These are phyloP conservation scores for Oryzias melastigma DNA, from an alignment of 2,113 vertebrate genomes.

Conservation along the genomic window DNA sequence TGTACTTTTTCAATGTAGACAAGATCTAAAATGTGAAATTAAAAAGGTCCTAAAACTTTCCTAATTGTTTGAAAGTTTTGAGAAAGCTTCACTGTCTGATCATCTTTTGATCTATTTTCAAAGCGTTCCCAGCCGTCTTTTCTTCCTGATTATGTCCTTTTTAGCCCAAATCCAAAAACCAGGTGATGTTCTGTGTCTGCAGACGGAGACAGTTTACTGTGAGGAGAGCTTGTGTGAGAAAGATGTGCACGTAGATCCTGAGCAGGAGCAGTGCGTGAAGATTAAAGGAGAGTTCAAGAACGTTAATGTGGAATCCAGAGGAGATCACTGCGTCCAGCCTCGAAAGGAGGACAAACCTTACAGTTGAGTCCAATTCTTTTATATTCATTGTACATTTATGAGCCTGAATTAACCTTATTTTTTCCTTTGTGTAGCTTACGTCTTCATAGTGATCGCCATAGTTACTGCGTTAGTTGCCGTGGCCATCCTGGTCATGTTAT, in stretches of 20 bases:
- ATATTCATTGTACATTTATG: neutral
- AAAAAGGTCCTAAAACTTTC: too few relatives aligned
- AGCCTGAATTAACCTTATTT: neutral
- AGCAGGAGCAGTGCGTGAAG: slow-evolving; percentile 34
- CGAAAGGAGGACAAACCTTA: rapidly evolving
- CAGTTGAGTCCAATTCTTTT: slow-evolving; percentile 34
- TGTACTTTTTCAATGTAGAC: too few relatives aligned
- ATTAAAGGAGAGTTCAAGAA: slow-evolving; percentile 11
- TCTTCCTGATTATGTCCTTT: too few relatives aligned
- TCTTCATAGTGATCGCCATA: rapidly evolving
- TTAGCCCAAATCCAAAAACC: too few relatives aligned
- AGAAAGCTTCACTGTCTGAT: too few relatives aligned
- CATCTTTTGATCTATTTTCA: too few relatives aligned
- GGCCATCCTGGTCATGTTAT: neutral
- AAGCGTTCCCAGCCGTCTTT: too few relatives aligned
- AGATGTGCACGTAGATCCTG: neutral
- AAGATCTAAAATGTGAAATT: too few relatives aligned
- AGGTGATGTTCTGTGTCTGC: neutral
- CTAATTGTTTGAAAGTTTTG: too few relatives aligned
- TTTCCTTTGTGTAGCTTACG: slow-evolving; percentile 14
- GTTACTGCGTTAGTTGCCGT: rapidly evolving
- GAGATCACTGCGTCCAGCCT: slow-evolving; percentile 6
- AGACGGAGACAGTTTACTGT: neutral
- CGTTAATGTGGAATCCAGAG: neutral
- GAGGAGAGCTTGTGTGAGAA: neutral